These are phyloP conservation scores for Cerastis rubricosa DNA, from an alignment of 2,888 invertebrate genomes.

Conservation along the genomic window DNA sequence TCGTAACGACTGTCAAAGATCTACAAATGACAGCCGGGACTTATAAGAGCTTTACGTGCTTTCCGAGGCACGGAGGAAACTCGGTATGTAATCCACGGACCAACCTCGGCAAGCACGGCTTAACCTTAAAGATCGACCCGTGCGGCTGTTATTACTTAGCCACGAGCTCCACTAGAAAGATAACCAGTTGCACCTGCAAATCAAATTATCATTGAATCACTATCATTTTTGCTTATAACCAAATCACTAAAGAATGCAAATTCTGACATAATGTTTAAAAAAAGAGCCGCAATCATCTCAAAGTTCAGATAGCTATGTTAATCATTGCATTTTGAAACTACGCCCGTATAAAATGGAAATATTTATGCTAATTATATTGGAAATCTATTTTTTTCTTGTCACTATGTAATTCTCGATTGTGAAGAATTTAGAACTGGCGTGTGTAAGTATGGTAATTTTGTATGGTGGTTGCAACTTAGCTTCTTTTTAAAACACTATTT, in stretches of 20 bases:
- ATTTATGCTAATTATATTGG: slow-evolving; percentile 44
- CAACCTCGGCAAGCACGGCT: too few species aligned
- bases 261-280: slow-evolving; percentile 9
- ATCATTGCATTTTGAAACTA: slow-evolving; percentile 23
- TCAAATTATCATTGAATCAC: background rate
- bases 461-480: background rate
- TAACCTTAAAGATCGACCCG: too few species aligned
- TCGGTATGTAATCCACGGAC: too few species aligned
- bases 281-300: background rate
- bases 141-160: too few species aligned
- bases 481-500: background rate
- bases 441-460: background rate
- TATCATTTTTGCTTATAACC: slow-evolving; percentile 21
- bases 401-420: slow-evolving; percentile 20
- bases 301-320: slow-evolving; percentile 37
- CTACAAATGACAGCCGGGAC: too few species aligned
- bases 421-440: slow-evolving; percentile 51
- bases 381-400: slow-evolving; percentile 43
- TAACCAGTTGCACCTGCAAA: background rate
- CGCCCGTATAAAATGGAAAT: slow-evolving; percentile 55
- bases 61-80: too few species aligned
- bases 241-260: slow-evolving; percentile 31
- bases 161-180: too few species aligned
- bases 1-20: too few species aligned
- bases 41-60: too few species aligned